Percentiles rank a stretch among this genome's conserved stretches.
phyloP scores from a whole-genome alignment of 2,888 invertebrate genomes.

The Ophion slaviceki region DNA sequence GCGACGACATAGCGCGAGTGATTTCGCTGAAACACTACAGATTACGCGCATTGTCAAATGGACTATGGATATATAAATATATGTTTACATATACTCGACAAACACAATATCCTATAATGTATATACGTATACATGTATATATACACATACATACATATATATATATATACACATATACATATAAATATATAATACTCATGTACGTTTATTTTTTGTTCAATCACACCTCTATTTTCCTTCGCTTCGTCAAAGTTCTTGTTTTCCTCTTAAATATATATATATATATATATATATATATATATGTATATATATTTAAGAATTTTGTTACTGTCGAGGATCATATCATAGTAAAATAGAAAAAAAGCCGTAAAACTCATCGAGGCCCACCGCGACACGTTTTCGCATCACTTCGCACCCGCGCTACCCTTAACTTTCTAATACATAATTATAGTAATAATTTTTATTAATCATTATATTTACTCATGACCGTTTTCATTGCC shows the following conservation, averaged over 20 bases:
- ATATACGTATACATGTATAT: slow-evolving; percentile 44
- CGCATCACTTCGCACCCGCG: slow-evolving; percentile 61
- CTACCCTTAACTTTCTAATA: slow-evolving; percentile 51
- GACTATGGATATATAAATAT: slow-evolving; percentile 68
- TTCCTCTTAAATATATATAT: slow-evolving; percentile 17
- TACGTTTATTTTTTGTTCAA: slow-evolving; percentile 59
- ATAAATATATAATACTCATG: slow-evolving; percentile 66
- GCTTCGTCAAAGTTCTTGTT: not conserved
- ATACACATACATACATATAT: slow-evolving; percentile 31
- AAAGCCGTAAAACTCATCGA: slow-evolving; percentile 70
- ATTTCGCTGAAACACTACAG: slow-evolving; percentile 67
- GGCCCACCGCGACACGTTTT: slow-evolving; percentile 51
- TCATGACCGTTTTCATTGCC: slow-evolving; percentile 4
- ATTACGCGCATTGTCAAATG: slow-evolving; percentile 59
- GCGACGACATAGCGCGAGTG: slow-evolving; percentile 59
- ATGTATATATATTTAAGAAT: slow-evolving; percentile 46
- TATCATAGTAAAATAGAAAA: slow-evolving; percentile 79
- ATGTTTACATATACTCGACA: slow-evolving; percentile 67
- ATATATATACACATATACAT: slow-evolving; percentile 31
- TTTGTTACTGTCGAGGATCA: slow-evolving; percentile 68
- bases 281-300: slow-evolving; percentile 41
- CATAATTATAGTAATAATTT: slow-evolving; percentile 36
- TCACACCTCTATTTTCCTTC: slow-evolving; percentile 38
- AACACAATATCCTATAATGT: slow-evolving; percentile 64
- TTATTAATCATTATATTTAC: slow-evolving; percentile 29